phyloP scores from a whole-genome alignment of 2,797 vertebrate genomes.

The Syngnathus rostellatus region DNA sequence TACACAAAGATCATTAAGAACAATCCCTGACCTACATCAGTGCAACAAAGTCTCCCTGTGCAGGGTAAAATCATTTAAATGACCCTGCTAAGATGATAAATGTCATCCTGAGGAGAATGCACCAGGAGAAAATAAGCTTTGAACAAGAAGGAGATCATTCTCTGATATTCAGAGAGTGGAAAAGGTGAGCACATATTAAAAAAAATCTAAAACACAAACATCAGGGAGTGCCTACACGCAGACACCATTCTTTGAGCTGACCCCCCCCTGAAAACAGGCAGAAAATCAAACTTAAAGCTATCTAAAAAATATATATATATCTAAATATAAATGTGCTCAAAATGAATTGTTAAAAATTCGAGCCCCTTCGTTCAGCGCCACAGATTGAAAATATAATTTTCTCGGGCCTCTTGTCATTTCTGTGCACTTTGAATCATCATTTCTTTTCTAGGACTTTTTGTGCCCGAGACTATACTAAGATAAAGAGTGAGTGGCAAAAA shows the following conservation, averaged over 20 bases:
- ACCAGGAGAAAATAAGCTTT: background rate
- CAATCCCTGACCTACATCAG: constrained; percentile 5
- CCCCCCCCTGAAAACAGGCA: no score
- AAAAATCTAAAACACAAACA: background rate
- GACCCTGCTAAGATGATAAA: constrained; percentile 8
- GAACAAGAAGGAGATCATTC: constrained; percentile 3
- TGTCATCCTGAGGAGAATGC: background rate
- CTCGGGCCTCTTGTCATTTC: background rate
- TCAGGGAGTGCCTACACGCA: no score
- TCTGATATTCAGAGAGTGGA: background rate
- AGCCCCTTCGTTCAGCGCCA: no score
- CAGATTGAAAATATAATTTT: no score
- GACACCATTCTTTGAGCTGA: no score
- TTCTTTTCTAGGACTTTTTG: background rate
- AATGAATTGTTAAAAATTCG: no score
- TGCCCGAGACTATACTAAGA: constrained; percentile 3
- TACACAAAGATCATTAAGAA: constrained; percentile 41
- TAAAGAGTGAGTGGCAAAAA: constrained; percentile 44
- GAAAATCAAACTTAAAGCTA: no score
- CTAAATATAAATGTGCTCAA: no score
- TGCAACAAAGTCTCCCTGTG: background rate
- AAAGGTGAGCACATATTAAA: background rate
- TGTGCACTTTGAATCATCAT: background rate
- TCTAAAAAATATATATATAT: no score
- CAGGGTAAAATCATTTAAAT: constrained; percentile 1